Conservation (phyloP, 2,888 invertebrate species). For the Mythimna lalbum region DNA sequence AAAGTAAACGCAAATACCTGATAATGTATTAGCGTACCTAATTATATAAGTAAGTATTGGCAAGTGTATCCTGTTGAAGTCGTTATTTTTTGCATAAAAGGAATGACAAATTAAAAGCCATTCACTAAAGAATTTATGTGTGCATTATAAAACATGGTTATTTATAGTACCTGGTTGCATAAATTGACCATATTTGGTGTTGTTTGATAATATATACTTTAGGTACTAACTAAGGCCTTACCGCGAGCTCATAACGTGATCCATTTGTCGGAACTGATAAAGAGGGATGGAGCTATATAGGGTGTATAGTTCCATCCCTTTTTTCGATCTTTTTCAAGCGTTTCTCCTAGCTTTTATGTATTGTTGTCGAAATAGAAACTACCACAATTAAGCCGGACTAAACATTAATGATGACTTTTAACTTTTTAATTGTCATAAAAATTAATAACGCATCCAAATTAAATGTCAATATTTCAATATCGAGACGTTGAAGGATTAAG, state of each 20-base stretch:
- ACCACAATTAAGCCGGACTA: conserved; percentile 16
- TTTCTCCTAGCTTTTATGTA: conserved; percentile 8
- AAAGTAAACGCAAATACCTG: neutral
- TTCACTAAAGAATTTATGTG: neutral
- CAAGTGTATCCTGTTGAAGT: conserved; percentile 8
- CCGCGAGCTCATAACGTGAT: too few relatives aligned
- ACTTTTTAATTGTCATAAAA: conserved; percentile 55
- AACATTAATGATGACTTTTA: conserved; percentile 43
- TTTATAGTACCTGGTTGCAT: neutral
- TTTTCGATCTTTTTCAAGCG: neutral
- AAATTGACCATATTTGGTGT: conserved; percentile 11
- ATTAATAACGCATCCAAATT: conserved; percentile 52
- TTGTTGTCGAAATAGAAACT: conserved; percentile 30
- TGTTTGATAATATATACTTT: neutral
- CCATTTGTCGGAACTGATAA: too few relatives aligned
- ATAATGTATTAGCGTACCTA: neutral
- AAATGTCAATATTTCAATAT: conserved; percentile 69
- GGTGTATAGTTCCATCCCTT: too few relatives aligned
- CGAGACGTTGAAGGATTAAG: conserved; percentile 63
- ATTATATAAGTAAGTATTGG: neutral
- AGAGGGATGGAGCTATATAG: too few relatives aligned
- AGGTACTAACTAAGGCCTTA: neutral
- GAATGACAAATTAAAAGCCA: conserved; percentile 11
- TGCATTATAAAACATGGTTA: conserved; percentile 14
- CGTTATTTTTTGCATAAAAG: neutral